phyloP scores from a whole-genome alignment of 2,113 vertebrate genomes.

The Cacatua alba region DNA sequence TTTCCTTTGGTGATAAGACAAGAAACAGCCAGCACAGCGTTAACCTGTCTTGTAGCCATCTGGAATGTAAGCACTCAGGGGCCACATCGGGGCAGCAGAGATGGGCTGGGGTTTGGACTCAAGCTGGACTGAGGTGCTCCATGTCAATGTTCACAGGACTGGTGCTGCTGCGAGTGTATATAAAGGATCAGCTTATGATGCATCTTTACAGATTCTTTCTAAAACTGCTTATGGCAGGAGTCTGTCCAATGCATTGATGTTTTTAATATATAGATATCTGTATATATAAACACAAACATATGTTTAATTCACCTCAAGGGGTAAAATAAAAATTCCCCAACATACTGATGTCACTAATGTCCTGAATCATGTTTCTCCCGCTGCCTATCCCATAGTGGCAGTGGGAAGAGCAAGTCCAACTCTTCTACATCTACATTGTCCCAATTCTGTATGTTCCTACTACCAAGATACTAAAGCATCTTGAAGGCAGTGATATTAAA shows the following conservation, averaged over 20 bases:
- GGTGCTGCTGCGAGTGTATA: not conserved
- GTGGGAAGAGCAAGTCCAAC: not conserved
- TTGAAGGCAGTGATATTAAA: not conserved
- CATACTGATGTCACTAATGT: not conserved
- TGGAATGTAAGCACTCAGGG: not conserved
- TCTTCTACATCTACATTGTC: not conserved
- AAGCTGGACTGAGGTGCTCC: not conserved
- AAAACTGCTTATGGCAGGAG: not conserved
- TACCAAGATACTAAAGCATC: not conserved
- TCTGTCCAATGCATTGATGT: not conserved
- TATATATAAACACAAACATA: not conserved
- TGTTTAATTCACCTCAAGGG: not conserved
- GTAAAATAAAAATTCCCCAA: not conserved
- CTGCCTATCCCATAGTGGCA: not conserved
- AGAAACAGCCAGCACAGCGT: not conserved
- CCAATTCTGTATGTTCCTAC: not conserved
- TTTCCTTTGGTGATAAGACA: not conserved
- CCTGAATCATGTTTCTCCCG: not conserved
- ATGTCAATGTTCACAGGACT: not conserved
- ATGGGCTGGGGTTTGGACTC: not conserved
- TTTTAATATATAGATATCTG: no score
- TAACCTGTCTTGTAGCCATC: not conserved
- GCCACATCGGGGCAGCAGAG: not conserved
- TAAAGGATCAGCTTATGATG: not conserved
- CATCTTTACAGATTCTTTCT: not conserved